Base-by-base conservation (phyloP, 2,797 vertebrate genomes). In the Hapalemur alaotrensis region DNA sequence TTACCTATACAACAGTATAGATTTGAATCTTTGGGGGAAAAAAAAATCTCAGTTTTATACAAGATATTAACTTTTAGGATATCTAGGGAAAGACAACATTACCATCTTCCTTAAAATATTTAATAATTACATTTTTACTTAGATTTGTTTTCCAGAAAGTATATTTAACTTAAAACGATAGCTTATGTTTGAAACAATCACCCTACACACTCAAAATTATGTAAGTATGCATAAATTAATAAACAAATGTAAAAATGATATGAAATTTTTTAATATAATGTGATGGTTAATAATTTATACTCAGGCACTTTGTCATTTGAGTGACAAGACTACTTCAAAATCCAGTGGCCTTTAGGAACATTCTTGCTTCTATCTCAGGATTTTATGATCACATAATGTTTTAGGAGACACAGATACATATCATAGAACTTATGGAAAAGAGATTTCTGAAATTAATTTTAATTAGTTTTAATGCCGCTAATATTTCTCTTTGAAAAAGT, bases 391-490 rank as follows among this genome's bases (percentile, higher is more conserved):
- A 28, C 50, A 7, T 46, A 65, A 59, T 63, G 28, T 76, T 93
- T 95, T 12, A 67, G 38, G 38, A 95, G 46, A 76, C 23, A 95
- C 28, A 85, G 30, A 78, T 73, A 41, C 41, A 4, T 73, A 67
- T 57, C 80, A 61, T 4, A 94, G 41, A 85, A 2, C 9, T 90
- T 7, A 52, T 15, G 1, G 10, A 3, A 1, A 22, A 69, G 35
- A 32, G 13, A 46, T 61, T 80, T 88, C 63, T 81, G 48, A 90
- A 95, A 48, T 32, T 46, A 93, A 10, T 86, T 94, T 92, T 20
- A 85, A 10, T 76, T 95, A 41, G 3, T 86, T 97, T 95, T 43
- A 78, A 80, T 80, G 65, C 80, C 30, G 76, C 32, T 95, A 8
- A 82, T 67, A 10, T 86, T 93, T 75, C 9, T 50, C 32, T 90